Evolutionary conservation across 2,888 invertebrate species (phyloP), one percentile per base, ranked within the genome.

Genomic region (Xanthorhoe spadicearia): DNA sequence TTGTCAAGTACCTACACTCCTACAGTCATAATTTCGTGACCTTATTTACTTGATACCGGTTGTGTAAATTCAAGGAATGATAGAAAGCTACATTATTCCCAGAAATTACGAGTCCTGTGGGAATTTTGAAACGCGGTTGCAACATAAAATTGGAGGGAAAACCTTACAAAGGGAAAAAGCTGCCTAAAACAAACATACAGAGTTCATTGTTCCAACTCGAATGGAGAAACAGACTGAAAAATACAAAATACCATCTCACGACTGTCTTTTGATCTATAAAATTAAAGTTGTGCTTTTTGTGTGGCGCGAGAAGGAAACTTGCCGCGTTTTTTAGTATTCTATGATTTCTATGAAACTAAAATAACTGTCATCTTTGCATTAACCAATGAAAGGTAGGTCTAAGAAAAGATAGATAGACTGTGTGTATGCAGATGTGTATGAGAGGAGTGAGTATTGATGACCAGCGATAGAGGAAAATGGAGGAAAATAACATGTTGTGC

Each of bases 231-330:
- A 67, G 69, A 64, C 69, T 50, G 68, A 65, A 69, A 73, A 71
- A 74, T 71, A 73, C 71, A 69, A 73, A 71, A 74, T 71, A 73
- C 71, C 73, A 75, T 68, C 74, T 69, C 72, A 64, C 71, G 68
- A 74, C 72, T 75, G 74, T 76, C 79, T 80, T 82, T 83, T 80
- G 80, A 83, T 83, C 82, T 83, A 80, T 80, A 79, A 82, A 82
- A 82, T 83, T 82, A 80, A 83, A 79, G 77, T 79, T 77, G 71
- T 73, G 67, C 72, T 75, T 69, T 70, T 70, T 65, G 61, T 53
- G 23, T 71, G 78, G 73, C 56, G 7, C 63, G 77, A 79, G 68
- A 28, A 0, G 56, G 1, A 57, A 35, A 13, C 57, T 2, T 52
- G 49, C 5, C 7, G n/a, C 46, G 35, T n/a, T 48, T 48, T 15